Conservation (phyloP, 2,113 vertebrate genomes). For the Raphicerus campestris region DNA sequence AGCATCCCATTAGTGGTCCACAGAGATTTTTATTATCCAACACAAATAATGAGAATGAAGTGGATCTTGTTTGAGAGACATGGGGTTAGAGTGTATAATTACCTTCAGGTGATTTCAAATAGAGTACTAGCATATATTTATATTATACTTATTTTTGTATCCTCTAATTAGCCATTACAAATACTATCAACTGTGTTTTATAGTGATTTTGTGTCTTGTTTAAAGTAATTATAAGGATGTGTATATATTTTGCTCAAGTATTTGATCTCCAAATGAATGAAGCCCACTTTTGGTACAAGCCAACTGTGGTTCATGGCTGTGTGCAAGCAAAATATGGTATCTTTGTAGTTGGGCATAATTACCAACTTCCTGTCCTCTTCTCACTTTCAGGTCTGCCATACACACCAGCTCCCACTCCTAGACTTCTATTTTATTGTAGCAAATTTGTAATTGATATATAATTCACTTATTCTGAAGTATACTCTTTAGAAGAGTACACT, state of each 20-base stretch:
- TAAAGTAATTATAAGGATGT: not conserved
- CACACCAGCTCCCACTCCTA: not conserved
- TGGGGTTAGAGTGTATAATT: conserved; percentile 52
- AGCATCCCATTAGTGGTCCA: conserved; percentile 64
- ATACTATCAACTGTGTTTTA: not conserved
- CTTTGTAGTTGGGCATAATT: not conserved
- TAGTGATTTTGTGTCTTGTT: not conserved
- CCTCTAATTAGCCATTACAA: not conserved
- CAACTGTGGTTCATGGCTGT: not conserved
- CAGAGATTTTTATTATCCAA: conserved; percentile 69
- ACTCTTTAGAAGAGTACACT: not conserved
- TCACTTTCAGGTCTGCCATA: not conserved
- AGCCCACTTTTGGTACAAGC: not conserved
- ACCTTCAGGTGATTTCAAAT: not conserved
- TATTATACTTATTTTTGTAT: conserved; percentile 22
- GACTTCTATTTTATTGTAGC: not conserved
- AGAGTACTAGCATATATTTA: conserved; percentile 50
- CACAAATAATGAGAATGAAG: conserved; percentile 66
- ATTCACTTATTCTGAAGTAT: not conserved
- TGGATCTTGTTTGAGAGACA: conserved; percentile 59
- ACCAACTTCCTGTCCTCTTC: not conserved
- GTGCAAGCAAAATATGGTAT: not conserved
- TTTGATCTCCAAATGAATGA: not conserved
- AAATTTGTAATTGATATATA: not conserved
- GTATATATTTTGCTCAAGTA: not conserved